Conservation (phyloP, 2,797 vertebrate genomes). For the Artibeus jamaicensis region DNA sequence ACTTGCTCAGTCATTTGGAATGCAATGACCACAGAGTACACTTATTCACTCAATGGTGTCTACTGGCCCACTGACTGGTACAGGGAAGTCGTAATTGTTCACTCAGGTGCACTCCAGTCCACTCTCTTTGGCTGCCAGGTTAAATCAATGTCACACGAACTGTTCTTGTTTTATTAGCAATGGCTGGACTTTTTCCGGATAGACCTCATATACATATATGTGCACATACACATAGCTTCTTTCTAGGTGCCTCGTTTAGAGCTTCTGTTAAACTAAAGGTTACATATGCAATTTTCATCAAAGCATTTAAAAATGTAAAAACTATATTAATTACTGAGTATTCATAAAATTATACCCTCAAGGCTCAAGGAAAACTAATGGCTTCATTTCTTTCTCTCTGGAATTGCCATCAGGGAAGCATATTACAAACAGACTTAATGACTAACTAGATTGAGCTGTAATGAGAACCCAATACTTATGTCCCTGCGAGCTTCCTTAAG, state of each 20-base stretch:
- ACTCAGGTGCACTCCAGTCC: background rate
- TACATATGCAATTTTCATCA: background rate
- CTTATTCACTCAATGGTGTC: background rate
- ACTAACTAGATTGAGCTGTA: background rate
- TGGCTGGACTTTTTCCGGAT: background rate
- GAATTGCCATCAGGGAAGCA: background rate
- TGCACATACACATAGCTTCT: background rate
- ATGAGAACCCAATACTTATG: background rate
- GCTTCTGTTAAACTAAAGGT: background rate
- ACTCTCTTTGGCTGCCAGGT: background rate
- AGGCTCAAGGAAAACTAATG: background rate
- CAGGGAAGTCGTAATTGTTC: too few species aligned
- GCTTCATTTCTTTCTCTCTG: constrained; percentile 2
- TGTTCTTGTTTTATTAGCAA: background rate
- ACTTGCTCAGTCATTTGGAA: background rate
- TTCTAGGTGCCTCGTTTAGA: background rate
- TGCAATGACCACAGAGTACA: background rate
- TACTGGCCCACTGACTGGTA: too few species aligned
- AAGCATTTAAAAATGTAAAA: constrained; percentile 45
- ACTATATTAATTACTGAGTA: constrained; percentile 25
- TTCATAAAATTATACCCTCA: background rate
- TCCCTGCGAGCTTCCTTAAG: background rate
- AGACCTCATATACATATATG: background rate
- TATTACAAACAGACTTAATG: constrained; percentile 29
- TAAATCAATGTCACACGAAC: background rate